Evolutionary conservation across 1,140 invertebrate species (phyloP).

Genomic region (Ips typographus): DNA sequence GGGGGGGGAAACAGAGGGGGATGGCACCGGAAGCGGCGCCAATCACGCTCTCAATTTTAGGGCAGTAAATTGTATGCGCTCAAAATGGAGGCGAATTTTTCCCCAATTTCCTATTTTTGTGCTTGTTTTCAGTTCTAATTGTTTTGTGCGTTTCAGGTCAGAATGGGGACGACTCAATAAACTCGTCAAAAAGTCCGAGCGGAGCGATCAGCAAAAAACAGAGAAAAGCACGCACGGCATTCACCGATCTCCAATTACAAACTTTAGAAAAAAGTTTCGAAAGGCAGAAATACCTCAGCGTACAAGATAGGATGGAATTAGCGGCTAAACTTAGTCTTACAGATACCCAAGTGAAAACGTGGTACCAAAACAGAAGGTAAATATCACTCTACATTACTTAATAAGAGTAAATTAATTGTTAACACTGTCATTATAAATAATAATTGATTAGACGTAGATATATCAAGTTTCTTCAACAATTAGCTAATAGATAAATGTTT

Average conservation of each 20-base stretch:
- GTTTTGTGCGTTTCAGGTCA: constrained; percentile 47
- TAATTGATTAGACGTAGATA: not conserved
- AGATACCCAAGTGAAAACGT: constrained; percentile 99
- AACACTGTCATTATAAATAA: not conserved
- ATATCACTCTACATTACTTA: constrained; percentile 35
- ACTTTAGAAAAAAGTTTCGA: constrained; percentile 98
- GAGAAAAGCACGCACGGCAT: constrained; percentile 95
- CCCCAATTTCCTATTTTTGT: not conserved
- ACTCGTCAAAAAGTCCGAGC: constrained; percentile 52
- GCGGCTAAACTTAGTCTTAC: constrained; percentile 94
- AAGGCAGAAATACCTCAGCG: constrained; percentile 96
- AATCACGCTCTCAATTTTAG: constrained; percentile 13
- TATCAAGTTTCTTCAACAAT: constrained; percentile 3
- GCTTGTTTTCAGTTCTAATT: no score
- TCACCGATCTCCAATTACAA: constrained; percentile 97
- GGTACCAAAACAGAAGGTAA: constrained; percentile 98
- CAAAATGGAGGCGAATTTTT: constrained; percentile 11
- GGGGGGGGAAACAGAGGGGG: constrained; percentile 2
- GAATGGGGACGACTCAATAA: constrained; percentile 51
- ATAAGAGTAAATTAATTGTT: not conserved
- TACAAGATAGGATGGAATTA: constrained; percentile 97
- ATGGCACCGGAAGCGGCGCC: constrained; percentile 12
- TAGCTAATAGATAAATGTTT: not conserved
- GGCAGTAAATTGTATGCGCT: constrained; percentile 3
- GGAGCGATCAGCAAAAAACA: constrained; percentile 86